A percentile compares a stretch with the other conserved stretches of the same genome.
Conservation (phyloP, 2,888 invertebrate genomes). For the Lordiphosa andalusiaca region DNA sequence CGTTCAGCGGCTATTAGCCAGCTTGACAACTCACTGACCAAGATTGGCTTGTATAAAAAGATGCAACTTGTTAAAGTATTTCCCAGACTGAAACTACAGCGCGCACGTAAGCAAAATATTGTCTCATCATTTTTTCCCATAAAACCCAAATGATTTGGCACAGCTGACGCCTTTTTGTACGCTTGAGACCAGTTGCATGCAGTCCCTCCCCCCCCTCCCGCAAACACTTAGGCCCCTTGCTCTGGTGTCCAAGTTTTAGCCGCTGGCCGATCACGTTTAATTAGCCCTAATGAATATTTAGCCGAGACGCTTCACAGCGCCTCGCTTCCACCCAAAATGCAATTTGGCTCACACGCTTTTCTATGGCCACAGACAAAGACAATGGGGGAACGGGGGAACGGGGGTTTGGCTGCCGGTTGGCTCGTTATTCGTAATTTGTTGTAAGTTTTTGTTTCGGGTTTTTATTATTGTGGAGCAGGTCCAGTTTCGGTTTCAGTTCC, state of each 20-base stretch:
- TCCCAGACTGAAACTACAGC: no score
- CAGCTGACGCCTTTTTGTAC: slow-evolving; percentile 2
- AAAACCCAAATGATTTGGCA: slow-evolving; percentile 1
- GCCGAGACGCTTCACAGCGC: slow-evolving; percentile 44
- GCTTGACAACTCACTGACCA: no score
- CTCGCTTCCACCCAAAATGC: slow-evolving; percentile 36
- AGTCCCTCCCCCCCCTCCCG: neutral
- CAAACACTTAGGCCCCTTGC: neutral
- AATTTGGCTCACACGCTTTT: slow-evolving; percentile 61
- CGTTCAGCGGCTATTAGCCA: no score
- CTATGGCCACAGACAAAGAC: slow-evolving; percentile 31
- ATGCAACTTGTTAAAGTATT: no score
- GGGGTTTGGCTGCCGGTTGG: slow-evolving; percentile 10
- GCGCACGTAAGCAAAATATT: no score
- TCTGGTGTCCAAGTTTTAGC: slow-evolving; percentile 13
- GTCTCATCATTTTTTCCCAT: no score
- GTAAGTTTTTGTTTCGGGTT: slow-evolving; percentile 67
- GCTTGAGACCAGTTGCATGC: slow-evolving; percentile 44
- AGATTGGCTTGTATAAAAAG: no score
- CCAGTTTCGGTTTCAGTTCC: no score
- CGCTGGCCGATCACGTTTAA: slow-evolving; percentile 66
- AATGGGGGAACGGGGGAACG: neutral
- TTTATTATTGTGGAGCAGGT: slow-evolving; percentile 64
- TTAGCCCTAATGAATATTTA: slow-evolving; percentile 74
- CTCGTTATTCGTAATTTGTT: slow-evolving; percentile 71